Conservation (phyloP, 2,113 vertebrate species). For the Aptenodytes forsteri region DNA sequence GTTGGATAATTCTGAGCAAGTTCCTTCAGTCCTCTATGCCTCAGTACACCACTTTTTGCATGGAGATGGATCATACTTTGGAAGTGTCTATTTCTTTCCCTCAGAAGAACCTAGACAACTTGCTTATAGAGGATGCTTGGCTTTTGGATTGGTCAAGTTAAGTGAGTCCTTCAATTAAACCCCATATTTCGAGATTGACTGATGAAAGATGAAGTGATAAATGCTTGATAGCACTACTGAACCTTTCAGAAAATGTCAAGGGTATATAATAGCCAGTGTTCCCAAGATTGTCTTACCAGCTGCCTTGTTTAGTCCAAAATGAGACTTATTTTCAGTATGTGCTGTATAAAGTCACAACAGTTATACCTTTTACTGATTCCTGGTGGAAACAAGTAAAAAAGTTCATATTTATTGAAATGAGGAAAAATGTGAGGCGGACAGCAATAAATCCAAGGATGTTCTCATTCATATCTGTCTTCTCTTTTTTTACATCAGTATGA, state of each 20-base stretch:
- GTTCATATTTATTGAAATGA: neutral
- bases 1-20: neutral
- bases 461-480: neutral
- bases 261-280: neutral
- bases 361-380: neutral
- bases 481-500: neutral
- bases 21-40: neutral
- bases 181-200: neutral
- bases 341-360: slow-evolving; percentile 1
- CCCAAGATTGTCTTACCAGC: neutral
- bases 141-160: neutral
- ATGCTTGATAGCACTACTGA: neutral
- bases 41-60: neutral
- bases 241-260: neutral
- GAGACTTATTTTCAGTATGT: slow-evolving; percentile 3
- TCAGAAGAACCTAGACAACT: neutral
- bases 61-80: neutral
- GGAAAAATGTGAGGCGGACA: neutral
- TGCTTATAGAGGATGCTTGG: neutral
- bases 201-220: neutral
- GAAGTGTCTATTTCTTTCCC: neutral
- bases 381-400: neutral
- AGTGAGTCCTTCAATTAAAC: neutral
- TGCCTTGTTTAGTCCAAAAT: neutral
- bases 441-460: neutral